These are phyloP conservation scores for Brevimyrus niger DNA, from an alignment of 2,113 vertebrate species.

Conservation along the genomic window DNA sequence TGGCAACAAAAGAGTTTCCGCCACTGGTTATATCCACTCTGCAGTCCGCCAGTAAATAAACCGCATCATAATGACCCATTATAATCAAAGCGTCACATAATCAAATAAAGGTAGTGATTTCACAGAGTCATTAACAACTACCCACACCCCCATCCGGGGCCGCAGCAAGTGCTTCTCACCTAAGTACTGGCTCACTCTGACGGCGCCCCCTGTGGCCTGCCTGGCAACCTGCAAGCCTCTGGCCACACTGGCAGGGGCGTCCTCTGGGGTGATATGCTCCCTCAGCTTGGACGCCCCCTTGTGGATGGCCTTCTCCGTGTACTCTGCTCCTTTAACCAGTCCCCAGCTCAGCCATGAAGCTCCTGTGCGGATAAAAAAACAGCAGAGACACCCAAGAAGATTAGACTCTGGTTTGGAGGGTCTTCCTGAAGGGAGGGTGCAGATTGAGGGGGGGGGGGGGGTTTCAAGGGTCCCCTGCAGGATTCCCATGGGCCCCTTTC, in stretches of 20 bases:
- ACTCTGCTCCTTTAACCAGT: constrained; percentile 80
- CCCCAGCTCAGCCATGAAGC: constrained; percentile 79
- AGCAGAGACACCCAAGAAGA: background rate
- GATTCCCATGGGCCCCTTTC: constrained; percentile 79
- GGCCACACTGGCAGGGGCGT: constrained; percentile 71
- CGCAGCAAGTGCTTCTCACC: constrained; percentile 56
- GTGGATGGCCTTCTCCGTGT: constrained; percentile 82
- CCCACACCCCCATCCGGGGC: background rate
- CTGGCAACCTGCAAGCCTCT: constrained; percentile 73
- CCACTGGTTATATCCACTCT: background rate
- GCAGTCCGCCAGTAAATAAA: background rate
- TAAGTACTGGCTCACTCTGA: constrained; percentile 82
- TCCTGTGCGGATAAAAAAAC: constrained; percentile 54
- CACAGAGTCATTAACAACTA: background rate
- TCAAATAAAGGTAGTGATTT: background rate
- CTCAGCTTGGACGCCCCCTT: constrained; percentile 80
- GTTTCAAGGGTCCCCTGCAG: constrained; percentile 66
- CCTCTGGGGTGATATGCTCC: constrained; percentile 82
- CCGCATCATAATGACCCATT: background rate
- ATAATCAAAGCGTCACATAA: background rate
- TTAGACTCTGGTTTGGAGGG: background rate
- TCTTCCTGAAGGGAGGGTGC: background rate
- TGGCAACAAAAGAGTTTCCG: background rate
- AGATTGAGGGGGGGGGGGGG: background rate
- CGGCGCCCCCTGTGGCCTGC: constrained; percentile 79